These are phyloP conservation scores for Spatulosminthurus flaviceps DNA, from an alignment of 2,888 invertebrate genomes.

Conservation along the genomic window DNA sequence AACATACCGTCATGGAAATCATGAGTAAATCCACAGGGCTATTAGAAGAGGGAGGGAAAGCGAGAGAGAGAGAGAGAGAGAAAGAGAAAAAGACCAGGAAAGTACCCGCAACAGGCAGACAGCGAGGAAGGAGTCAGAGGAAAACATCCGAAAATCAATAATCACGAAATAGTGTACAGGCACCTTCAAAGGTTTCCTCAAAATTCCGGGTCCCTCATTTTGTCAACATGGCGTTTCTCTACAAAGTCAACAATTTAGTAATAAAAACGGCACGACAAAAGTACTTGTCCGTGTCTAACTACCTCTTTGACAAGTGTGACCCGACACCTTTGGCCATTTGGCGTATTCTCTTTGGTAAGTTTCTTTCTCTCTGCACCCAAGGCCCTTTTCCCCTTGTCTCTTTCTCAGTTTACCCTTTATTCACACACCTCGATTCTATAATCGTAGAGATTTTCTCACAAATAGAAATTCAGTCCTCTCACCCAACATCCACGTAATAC, in stretches of 20 bases:
- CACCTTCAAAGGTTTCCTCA: not conserved
- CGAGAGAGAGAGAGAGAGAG: too few relatives aligned
- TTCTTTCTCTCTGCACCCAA: not conserved
- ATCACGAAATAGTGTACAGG: not conserved
- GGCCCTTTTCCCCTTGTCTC: not conserved
- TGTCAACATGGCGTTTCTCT: constrained; percentile 28
- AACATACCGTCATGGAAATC: too few relatives aligned
- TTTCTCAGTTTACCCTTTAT: constrained; percentile 33
- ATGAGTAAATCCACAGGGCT: too few relatives aligned
- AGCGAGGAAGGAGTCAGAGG: not conserved
- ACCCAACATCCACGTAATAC: too few relatives aligned
- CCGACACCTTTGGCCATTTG: constrained; percentile 80
- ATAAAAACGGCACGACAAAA: not conserved
- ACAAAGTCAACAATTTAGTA: constrained; percentile 25
- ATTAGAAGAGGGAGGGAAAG: too few relatives aligned
- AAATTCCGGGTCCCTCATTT: not conserved
- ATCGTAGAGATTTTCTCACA: too few relatives aligned
- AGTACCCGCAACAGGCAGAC: not conserved
- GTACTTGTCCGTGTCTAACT: constrained; percentile 19
- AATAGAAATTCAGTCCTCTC: too few relatives aligned
- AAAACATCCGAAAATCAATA: constrained; percentile 34
- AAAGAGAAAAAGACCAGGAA: constrained; percentile 7
- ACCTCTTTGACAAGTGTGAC: constrained; percentile 67
- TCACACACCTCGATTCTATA: not conserved
- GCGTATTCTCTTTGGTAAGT: constrained; percentile 83